Base-by-base conservation (phyloP, 2,797 vertebrate genomes). In the Arvicola amphibius region DNA sequence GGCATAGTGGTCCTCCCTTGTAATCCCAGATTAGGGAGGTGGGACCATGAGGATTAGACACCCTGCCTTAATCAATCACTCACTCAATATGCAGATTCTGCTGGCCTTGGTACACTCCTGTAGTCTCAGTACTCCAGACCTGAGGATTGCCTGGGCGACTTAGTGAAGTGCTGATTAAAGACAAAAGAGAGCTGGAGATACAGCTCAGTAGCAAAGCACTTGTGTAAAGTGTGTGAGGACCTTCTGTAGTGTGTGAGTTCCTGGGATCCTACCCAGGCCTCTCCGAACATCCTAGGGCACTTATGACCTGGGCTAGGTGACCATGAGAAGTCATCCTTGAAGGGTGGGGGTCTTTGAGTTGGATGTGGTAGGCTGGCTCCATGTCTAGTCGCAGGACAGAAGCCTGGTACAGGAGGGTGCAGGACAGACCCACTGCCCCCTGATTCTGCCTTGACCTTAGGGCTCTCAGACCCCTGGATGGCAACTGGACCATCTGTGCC, bases 401-500 rank as follows among this genome's bases (percentile, higher is more conserved):
- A 34, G 11, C 71, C 13, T 59, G 3, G 12, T 13, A 73, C 90
- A 59, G 14, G 43, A 48, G 63, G 19, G 6, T 48, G 3, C 17
- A 34, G 56, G 19, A 32, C 65, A 67, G 56, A 78, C n/a, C 43
- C 61, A 3, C 29, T 0, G 0, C 13, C 56, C 32, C 69, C 27
- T 0, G 40, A 88, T 86, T 88, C 67, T 51, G 25, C 63, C 81
- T 12, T 46, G 76, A 88, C 69, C 94, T 86, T 84, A 6, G 34
- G 87, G 14, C 71, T 71, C 29, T 40, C 4, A 40, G 43, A 59
- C 59, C 53, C 51, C 5, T 3, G 40, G 73, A 40, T 51, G 88
- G 73, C 77, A 51, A 90, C 37, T 3, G 5, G 71, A 37, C 94
- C 97, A 96, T 96, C 96, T 97, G 97, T 81, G 87, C 37, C 13